phyloP scores from a whole-genome alignment of 2,888 invertebrate species.

The Melanargia galathea region DNA sequence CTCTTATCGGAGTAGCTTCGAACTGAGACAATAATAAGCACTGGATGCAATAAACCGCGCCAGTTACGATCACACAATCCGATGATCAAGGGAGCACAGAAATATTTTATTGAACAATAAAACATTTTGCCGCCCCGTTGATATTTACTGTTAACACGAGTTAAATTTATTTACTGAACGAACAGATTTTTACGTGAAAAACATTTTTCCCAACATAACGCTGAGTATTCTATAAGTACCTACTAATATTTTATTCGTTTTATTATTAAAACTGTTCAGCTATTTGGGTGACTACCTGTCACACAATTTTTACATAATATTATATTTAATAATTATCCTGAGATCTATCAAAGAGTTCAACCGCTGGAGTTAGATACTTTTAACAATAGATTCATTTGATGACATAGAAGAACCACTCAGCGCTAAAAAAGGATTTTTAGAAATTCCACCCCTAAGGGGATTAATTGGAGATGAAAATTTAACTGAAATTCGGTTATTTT shows the following conservation, averaged over 20 bases:
- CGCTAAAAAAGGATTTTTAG: too few species aligned
- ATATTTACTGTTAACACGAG: slow-evolving; percentile 34
- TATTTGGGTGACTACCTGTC: too few species aligned
- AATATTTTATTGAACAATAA: slow-evolving; percentile 27
- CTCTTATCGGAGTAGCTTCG: slow-evolving; percentile 9
- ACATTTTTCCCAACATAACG: not conserved
- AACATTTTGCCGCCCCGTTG: slow-evolving; percentile 25
- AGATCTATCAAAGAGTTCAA: too few species aligned
- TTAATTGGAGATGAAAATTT: too few species aligned
- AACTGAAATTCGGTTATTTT: too few species aligned
- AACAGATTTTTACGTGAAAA: slow-evolving; percentile 19
- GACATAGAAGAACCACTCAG: too few species aligned
- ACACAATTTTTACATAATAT: too few species aligned
- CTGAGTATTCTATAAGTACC: not conserved
- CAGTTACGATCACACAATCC: slow-evolving; percentile 35
- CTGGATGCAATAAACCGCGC: slow-evolving; percentile 37
- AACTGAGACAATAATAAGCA: slow-evolving; percentile 39
- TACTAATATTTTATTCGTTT: not conserved
- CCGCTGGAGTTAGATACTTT: too few species aligned
- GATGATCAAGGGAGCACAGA: slow-evolving; percentile 24
- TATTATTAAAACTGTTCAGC: too few species aligned
- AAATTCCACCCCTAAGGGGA: too few species aligned
- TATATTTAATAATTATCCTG: not conserved
- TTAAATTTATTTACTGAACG: slow-evolving; percentile 5
- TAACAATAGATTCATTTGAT: too few species aligned